Evolutionary conservation across 2,888 invertebrate genomes (phyloP).

Genomic region (Creontiades dilutus): DNA sequence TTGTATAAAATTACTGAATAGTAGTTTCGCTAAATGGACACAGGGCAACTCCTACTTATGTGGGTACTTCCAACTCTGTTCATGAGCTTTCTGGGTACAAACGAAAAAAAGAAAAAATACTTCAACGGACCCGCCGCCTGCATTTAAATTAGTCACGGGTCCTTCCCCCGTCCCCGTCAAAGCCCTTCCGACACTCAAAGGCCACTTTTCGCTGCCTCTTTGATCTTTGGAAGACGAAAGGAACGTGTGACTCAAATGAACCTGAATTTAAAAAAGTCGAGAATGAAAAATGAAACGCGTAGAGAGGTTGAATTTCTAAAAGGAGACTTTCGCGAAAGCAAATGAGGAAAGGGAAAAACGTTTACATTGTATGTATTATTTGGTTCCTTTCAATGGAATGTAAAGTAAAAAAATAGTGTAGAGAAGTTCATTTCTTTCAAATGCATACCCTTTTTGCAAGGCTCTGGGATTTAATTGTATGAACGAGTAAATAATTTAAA

Average conservation of each 20-base stretch:
- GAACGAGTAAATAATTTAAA: too few species aligned
- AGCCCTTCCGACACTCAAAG: background rate
- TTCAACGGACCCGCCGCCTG: background rate
- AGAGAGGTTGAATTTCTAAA: background rate
- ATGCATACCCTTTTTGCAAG: too few species aligned
- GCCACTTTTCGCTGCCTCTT: background rate
- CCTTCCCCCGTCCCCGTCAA: background rate
- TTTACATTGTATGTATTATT: too few species aligned
- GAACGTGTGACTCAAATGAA: background rate
- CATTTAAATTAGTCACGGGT: background rate
- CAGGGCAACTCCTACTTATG: too few species aligned
- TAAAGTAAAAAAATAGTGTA: background rate
- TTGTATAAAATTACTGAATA: too few species aligned
- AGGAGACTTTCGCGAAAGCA: background rate
- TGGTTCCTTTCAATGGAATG: background rate
- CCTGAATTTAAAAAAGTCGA: constrained; percentile 8
- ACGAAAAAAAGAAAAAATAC: too few species aligned
- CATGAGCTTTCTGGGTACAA: background rate
- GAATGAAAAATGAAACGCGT: background rate
- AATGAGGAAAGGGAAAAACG: background rate
- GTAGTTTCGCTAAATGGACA: too few species aligned
- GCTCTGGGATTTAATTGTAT: too few species aligned
- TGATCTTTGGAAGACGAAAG: background rate
- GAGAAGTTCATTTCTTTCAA: background rate
- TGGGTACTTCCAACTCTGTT: background rate